Percentiles rank a stretch among this genome's conserved stretches.
Conservation (phyloP, 2,797 vertebrate genomes). For the Tauraco hartlaubi region DNA sequence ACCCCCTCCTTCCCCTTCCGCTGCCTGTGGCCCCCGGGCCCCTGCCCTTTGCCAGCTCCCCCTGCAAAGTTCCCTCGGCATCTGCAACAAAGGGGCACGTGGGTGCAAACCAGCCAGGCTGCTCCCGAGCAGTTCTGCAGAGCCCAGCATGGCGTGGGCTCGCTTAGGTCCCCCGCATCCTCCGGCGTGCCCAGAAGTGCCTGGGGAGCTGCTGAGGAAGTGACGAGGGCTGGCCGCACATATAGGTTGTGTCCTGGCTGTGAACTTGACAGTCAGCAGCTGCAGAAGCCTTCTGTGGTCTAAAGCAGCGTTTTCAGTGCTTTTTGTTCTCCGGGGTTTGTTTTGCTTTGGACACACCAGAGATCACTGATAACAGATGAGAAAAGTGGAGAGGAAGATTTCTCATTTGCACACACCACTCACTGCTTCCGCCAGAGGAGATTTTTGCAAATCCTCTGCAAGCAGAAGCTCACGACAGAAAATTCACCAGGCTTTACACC, state of each 20-base stretch:
- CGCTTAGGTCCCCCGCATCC: accelerated
- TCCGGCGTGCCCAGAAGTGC: background rate
- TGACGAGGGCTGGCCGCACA: background rate
- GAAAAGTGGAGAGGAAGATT: background rate
- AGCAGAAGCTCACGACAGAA: background rate
- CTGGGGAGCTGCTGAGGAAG: slow-evolving; percentile 16
- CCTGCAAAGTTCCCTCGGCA: background rate
- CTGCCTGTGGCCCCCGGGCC: no score
- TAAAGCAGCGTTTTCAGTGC: background rate
- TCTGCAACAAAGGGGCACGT: background rate
- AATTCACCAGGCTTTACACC: background rate
- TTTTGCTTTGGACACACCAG: background rate
- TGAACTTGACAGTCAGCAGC: slow-evolving; percentile 21
- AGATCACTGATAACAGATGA: background rate
- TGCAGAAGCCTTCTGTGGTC: background rate
- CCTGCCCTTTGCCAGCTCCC: background rate
- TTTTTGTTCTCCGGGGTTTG: slow-evolving; percentile 21
- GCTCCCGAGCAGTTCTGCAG: background rate
- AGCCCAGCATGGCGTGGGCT: accelerated
- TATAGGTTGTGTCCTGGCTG: background rate
- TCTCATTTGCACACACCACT: background rate
- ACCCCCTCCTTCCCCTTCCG: background rate
- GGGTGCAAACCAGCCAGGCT: background rate
- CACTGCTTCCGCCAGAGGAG: background rate
- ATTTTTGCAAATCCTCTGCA: background rate